A percentile compares a stretch with the other conserved stretches of the same genome.
Evolutionary conservation across 2,888 invertebrate genomes (phyloP).

Genomic region (Sphaerophoria taeniata): DNA sequence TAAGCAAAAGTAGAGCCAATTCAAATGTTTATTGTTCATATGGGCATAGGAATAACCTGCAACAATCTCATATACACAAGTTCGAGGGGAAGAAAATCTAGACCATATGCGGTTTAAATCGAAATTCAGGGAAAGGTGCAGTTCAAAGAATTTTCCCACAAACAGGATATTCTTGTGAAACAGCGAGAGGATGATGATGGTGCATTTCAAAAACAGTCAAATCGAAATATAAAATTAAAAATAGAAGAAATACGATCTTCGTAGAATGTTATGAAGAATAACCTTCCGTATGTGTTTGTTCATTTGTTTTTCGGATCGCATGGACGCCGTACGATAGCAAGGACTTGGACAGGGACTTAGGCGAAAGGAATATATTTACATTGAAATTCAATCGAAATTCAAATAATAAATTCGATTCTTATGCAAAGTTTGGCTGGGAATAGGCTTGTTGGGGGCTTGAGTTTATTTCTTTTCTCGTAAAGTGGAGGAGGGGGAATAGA

Average conservation of each 20-base stretch:
- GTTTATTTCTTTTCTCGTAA: too few species aligned
- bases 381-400: slow-evolving; percentile 32
- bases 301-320: slow-evolving; percentile 18
- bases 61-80: slow-evolving; percentile 18
- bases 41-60: neutral
- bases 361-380: slow-evolving; percentile 20
- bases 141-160: neutral
- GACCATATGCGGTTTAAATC: slow-evolving; percentile 17
- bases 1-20: slow-evolving; percentile 14
- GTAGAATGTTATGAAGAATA: neutral
- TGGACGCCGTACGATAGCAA: neutral
- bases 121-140: slow-evolving; percentile 7
- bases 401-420: neutral
- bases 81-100: slow-evolving; percentile 9
- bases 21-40: neutral
- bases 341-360: neutral
- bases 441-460: neutral
- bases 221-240: neutral
- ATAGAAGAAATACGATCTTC: slow-evolving; percentile 11
- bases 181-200: neutral
- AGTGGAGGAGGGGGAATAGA: neutral
- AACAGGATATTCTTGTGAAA: slow-evolving; percentile 21
- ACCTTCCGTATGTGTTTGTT: slow-evolving; percentile 23
- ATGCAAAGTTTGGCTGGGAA: neutral
- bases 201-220: slow-evolving; percentile 8